Evolutionary conservation across 2,888 invertebrate genomes (phyloP), one percentile per base, ranked within the genome.

Genomic region (Polydrusus cervinus): DNA sequence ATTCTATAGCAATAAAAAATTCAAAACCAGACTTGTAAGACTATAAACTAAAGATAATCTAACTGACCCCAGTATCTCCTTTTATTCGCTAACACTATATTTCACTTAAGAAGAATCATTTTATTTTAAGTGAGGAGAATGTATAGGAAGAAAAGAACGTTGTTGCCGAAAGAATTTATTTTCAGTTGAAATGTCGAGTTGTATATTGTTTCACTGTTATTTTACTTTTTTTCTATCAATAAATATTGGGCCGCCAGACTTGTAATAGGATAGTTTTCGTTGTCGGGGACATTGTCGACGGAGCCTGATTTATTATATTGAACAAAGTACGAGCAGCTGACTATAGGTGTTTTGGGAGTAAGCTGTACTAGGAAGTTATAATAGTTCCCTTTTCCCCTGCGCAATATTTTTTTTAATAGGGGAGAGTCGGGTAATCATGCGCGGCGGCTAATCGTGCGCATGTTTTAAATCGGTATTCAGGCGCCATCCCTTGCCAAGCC

Each of bases 71-170:
- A 14, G 11, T 25, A 45, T 51, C 64, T 49, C 64, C 55, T 43
- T 71, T 61, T 71, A 53, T 64, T 64, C 62, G 53, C 71, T 38
- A 51, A 71, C 71, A 64, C 62, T 43, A 71, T 71, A 71, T 55
- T 71, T 71, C 62, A 70, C 70, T 70, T 70, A 61, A 34, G 49
- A 47, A 62, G 20, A 47, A 70, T 60, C 38, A 62, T 51, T 62
- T 70, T 62, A 70, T 62, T 70, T 62, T 62, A 62, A 62, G 18
- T 49, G 64, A 18, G 45, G 43, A 30, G 20, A 55, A 47, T 13
- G 38, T 49, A 43, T 25, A 61, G 45, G 61, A 18, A 62, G 25
- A 13, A 49, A 49, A 16, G 38, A 61, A 49, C 18, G 45, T 49
- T 57, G 10, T 45, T 34, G 61, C 11, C 69, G 30, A 47, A 38